These are phyloP conservation scores for Myotis daubentonii DNA, from an alignment of 2,797 vertebrate species.

Conservation along the genomic window DNA sequence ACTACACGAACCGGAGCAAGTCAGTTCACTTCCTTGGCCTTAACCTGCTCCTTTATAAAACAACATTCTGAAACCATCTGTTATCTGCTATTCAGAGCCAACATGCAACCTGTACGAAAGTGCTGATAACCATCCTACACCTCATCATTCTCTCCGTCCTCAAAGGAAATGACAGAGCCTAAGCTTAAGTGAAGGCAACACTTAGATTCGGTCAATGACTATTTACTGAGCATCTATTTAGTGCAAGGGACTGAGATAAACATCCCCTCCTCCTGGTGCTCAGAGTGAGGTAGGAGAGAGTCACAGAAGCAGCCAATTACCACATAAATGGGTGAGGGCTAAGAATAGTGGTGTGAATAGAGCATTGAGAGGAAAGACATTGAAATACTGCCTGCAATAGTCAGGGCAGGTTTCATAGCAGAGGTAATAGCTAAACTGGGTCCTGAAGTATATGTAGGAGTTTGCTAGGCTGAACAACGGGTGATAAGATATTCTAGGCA, in stretches of 20 bases:
- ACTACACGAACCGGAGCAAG: neutral
- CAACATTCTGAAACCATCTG: neutral
- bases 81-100: neutral
- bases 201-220: neutral
- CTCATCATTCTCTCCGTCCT: neutral
- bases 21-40: neutral
- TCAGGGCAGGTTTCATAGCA: neutral
- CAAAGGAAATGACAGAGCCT: neutral
- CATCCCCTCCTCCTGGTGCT: neutral
- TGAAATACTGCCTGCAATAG: neutral
- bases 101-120: neutral
- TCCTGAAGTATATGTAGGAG: neutral
- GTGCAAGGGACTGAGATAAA: neutral
- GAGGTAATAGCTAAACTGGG: neutral
- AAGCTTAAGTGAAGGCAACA: neutral
- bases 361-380: neutral
- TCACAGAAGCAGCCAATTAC: neutral
- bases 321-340: neutral
- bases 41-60: conserved; percentile 1
- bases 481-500: neutral
- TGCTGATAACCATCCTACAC: neutral
- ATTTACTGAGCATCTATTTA: neutral
- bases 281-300: neutral
- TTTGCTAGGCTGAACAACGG: neutral
- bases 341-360: neutral